A percentile compares a stretch with the other conserved stretches of the same genome.
Evolutionary conservation across 2,797 vertebrate species (phyloP).

Genomic region (Acrocephalus scirpaceus): DNA sequence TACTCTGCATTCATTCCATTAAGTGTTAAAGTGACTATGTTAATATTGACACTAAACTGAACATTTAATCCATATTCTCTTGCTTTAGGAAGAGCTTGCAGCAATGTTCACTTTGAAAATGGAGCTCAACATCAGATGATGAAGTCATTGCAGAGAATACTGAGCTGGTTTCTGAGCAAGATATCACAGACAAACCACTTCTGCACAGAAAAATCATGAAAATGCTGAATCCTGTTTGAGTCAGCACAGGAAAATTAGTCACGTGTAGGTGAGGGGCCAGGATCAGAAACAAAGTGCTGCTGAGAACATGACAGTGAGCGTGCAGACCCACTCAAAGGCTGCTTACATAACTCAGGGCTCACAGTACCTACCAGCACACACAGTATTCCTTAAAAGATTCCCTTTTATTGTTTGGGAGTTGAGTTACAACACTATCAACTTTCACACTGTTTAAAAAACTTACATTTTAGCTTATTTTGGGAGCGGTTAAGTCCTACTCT

Average conservation of each 20-base stretch:
- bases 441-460: conserved; percentile 50
- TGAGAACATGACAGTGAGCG: not conserved
- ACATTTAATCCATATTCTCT: not conserved
- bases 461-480: not conserved
- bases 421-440: not conserved
- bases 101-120: not conserved
- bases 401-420: not conserved
- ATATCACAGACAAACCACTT: not conserved
- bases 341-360: not conserved
- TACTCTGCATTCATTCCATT: not conserved
- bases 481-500: not conserved
- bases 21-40: not conserved
- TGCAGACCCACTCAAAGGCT: not conserved
- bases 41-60: not conserved
- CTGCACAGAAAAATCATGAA: not conserved
- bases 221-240: not conserved
- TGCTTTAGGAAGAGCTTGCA: not conserved
- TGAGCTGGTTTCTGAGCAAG: not conserved
- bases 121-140: not conserved
- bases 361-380: not conserved
- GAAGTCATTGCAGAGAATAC: not conserved
- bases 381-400: not conserved
- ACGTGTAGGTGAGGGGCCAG: not conserved
- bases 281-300: not conserved
- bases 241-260: not conserved